These are phyloP conservation scores for Folsomia manolachei DNA, from an alignment of 2,888 invertebrate species.

Conservation along the genomic window DNA sequence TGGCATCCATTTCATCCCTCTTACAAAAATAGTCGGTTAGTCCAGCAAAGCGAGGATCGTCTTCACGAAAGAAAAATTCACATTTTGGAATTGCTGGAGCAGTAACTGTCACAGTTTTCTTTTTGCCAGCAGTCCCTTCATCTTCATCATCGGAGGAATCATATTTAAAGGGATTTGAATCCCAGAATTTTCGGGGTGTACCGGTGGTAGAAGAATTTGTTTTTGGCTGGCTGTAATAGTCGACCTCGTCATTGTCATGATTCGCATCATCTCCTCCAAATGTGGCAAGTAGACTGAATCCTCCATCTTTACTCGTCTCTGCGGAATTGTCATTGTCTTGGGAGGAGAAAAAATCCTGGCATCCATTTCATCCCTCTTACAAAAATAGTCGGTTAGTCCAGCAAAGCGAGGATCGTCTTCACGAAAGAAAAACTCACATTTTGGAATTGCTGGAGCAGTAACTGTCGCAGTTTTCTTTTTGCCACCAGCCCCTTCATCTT, in stretches of 20 bases:
- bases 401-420: constrained; percentile 39
- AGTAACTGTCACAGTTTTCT: not conserved
- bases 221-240: not conserved
- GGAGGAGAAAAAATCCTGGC: too few species aligned
- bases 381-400: constrained; percentile 38
- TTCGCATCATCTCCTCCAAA: constrained; percentile 29
- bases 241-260: not conserved
- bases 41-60: constrained; percentile 40
- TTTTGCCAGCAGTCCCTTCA: constrained; percentile 14
- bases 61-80: constrained; percentile 39
- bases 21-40: constrained; percentile 38
- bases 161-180: constrained; percentile 48
- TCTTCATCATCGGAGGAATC: constrained; percentile 48
- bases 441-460: constrained; percentile 9
- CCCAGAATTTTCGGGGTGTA: constrained; percentile 38
- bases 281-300: constrained; percentile 44
- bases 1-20: constrained; percentile 26
- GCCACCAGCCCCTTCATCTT: constrained; percentile 24
- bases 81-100: constrained; percentile 19
- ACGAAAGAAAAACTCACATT: constrained; percentile 41
- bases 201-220: constrained; percentile 2
- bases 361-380: constrained; percentile 29
- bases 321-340: constrained; percentile 6
- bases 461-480: constrained; percentile 5
- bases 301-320: not conserved